These are phyloP conservation scores for Melanaphis sacchari DNA, from an alignment of 1,140 invertebrate species.

Conservation along the genomic window DNA sequence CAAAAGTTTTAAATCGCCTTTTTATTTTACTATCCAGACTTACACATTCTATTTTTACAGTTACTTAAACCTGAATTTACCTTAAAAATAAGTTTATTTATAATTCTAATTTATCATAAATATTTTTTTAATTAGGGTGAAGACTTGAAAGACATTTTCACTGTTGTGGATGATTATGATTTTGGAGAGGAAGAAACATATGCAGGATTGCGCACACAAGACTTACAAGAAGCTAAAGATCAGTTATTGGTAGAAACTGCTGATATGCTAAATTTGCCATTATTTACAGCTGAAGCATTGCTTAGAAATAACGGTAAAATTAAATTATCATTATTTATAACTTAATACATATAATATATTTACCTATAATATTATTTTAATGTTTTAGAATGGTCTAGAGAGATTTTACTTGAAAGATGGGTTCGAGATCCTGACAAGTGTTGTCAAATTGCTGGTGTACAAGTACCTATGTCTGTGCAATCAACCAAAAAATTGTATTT, in stretches of 20 bases:
- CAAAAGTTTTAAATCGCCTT: too few species aligned
- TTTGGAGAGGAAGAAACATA: constrained; percentile 68
- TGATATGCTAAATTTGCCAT: constrained; percentile 76
- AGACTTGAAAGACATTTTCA: constrained; percentile 62
- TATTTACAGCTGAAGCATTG: constrained; percentile 77
- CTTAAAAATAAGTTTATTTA: too few species aligned
- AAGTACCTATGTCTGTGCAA: constrained; percentile 67
- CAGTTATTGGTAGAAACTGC: constrained; percentile 77
- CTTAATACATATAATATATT: neutral
- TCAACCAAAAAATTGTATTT: constrained; percentile 48
- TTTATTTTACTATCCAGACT: too few species aligned
- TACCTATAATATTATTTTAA: constrained; percentile 13
- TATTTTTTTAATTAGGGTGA: constrained; percentile 25
- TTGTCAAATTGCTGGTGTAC: constrained; percentile 74
- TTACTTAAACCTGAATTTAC: too few species aligned
- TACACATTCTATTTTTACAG: too few species aligned
- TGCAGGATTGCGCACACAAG: constrained; percentile 72
- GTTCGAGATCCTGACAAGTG: constrained; percentile 73
- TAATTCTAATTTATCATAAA: too few species aligned
- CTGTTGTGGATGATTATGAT: constrained; percentile 65
- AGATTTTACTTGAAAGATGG: constrained; percentile 75
- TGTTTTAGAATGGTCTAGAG: constrained; percentile 74
- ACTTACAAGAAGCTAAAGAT: constrained; percentile 79
- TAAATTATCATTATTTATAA: constrained; percentile 46
- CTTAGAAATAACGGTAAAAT: constrained; percentile 73